Evolutionary conservation across 1,140 invertebrate genomes (phyloP).

Genomic region (Drosophila fuyamai): DNA sequence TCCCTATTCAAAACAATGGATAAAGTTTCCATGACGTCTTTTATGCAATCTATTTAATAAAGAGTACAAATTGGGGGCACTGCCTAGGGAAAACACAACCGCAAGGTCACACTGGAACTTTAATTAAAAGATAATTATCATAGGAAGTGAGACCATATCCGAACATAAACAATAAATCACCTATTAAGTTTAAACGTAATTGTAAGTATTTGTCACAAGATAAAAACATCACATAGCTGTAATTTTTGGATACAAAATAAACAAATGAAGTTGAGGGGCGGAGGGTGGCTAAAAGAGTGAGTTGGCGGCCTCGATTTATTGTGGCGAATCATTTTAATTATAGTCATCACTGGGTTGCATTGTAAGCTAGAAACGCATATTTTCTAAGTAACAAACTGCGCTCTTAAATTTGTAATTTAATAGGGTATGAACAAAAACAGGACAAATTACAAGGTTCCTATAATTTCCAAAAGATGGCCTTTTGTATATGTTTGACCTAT

Average conservation of each 20-base stretch:
- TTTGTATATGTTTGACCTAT: slow-evolving; percentile 1
- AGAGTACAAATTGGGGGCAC: not conserved
- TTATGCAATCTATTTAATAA: not conserved
- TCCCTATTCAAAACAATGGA: not conserved
- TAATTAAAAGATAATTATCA: not conserved
- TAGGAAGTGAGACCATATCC: not conserved
- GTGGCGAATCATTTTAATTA: slow-evolving; percentile 35
- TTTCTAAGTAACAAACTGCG: not conserved
- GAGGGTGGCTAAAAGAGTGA: not conserved
- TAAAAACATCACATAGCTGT: not conserved
- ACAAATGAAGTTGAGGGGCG: slow-evolving; percentile 11
- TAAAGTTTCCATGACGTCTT: too few relatives aligned
- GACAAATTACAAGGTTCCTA: not conserved
- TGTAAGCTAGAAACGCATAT: slow-evolving; percentile 20
- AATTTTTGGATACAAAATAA: not conserved
- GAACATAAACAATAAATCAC: not conserved
- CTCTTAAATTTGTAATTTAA: not conserved
- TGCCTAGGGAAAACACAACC: too few relatives aligned
- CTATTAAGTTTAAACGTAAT: too few relatives aligned
- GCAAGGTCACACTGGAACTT: too few relatives aligned
- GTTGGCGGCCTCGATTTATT: slow-evolving; percentile 4
- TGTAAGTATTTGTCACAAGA: too few relatives aligned
- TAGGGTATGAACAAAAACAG: not conserved
- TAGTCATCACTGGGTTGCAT: slow-evolving; percentile 31
- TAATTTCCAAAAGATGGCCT: not conserved